phyloP scores from a whole-genome alignment of 30 jellyfish, hydroid and myxozoan genomes.

The Haliclystus octoradiatus region DNA sequence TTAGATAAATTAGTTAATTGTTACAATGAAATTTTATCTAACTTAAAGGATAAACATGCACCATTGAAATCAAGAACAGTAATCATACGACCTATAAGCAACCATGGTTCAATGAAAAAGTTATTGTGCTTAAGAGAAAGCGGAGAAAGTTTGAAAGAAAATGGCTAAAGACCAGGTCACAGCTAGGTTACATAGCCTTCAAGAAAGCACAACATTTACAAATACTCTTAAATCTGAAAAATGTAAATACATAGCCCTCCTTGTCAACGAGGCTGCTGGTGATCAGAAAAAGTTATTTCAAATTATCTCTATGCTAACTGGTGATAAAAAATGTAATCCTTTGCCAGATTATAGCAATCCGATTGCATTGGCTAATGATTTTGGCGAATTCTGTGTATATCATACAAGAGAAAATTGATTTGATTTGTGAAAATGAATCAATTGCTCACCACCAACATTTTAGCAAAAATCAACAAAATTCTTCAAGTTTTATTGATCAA shows the following conservation, averaged over 20 bases:
- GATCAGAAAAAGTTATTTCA: constrained; percentile 24
- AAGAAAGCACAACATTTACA: too few species aligned
- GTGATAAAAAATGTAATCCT: constrained; percentile 17
- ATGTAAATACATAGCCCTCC: constrained; percentile 17
- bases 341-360: too few species aligned
- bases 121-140: constrained; percentile 11
- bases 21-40: constrained; percentile 7
- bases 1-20: constrained; percentile 12
- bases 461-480: too few species aligned
- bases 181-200: constrained; percentile 10
- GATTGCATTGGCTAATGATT: too few species aligned
- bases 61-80: too few species aligned
- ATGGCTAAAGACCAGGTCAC: constrained; percentile 13
- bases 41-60: constrained; percentile 9
- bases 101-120: constrained; percentile 20
- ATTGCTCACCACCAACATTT: too few species aligned
- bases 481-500: too few species aligned
- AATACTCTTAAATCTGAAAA: constrained; percentile 10
- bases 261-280: constrained; percentile 27
- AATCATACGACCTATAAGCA: constrained; percentile 9
- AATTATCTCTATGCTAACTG: constrained; percentile 18
- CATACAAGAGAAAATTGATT: too few species aligned
- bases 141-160: constrained; percentile 20
- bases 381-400: too few species aligned
- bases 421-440: constrained; percentile 14